A percentile compares a stretch with the other conserved stretches of the same genome.
Conservation (phyloP, 1,140 invertebrate species). For the Brachionus sp. region DNA sequence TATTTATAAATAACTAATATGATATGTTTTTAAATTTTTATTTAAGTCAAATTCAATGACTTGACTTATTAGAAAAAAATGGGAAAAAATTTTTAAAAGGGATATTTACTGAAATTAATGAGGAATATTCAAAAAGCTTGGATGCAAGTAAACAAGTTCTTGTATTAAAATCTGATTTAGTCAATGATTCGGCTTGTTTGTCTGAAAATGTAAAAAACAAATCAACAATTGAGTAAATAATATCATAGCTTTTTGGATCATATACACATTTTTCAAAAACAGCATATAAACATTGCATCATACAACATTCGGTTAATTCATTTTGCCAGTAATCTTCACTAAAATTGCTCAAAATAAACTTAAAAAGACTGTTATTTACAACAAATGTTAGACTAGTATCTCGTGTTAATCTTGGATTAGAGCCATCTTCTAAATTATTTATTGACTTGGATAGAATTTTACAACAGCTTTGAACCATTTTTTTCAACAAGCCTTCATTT, state of each 20-base stretch:
- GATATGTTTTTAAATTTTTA: no score
- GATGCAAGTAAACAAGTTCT: not conserved
- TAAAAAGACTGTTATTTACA: not conserved
- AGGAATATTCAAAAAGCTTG: slow-evolving; percentile 5
- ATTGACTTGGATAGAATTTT: slow-evolving; percentile 12
- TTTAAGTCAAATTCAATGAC: no score
- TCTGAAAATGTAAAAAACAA: slow-evolving; percentile 1
- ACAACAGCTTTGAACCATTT: not conserved
- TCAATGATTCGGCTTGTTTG: not conserved
- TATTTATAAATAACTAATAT: no score
- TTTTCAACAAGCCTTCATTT: slow-evolving; percentile 10
- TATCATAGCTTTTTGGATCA: not conserved
- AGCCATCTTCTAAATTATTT: slow-evolving; percentile 14
- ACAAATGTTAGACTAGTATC: slow-evolving; percentile 4
- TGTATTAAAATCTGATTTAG: slow-evolving; percentile 42
- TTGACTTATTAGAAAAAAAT: no score
- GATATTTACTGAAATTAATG: not conserved
- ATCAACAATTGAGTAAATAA: slow-evolving; percentile 25
- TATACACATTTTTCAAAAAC: slow-evolving; percentile 31
- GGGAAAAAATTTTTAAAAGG: no score
- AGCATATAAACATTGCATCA: slow-evolving; percentile 5
- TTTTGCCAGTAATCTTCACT: not conserved
- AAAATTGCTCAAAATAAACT: slow-evolving; percentile 16
- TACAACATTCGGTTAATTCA: not conserved
- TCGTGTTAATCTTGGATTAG: not conserved